phyloP scores from a whole-genome alignment of 2,797 vertebrate genomes.

The Microchirus variegatus region DNA sequence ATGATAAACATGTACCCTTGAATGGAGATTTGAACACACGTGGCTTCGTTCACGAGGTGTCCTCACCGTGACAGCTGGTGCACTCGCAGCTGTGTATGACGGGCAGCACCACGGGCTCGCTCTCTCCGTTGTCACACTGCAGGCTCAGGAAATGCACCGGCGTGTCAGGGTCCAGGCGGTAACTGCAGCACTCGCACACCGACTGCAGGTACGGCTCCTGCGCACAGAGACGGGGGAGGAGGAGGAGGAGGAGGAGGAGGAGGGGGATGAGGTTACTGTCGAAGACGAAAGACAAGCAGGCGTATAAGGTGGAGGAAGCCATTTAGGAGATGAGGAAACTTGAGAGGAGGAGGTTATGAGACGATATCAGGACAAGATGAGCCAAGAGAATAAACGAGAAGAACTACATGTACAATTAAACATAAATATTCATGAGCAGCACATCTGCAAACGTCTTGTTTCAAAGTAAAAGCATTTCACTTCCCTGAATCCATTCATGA shows the following conservation, averaged over 20 bases:
- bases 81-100: conserved; percentile 91
- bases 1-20: too few relatives aligned
- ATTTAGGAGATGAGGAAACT: conserved; percentile 16
- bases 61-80: conserved; percentile 89
- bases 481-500: too few relatives aligned
- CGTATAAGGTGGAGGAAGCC: background rate
- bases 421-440: too few relatives aligned
- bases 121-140: conserved; percentile 79
- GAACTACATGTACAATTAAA: background rate
- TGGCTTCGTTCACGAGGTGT: background rate
- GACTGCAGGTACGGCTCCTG: conserved; percentile 92
- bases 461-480: too few relatives aligned
- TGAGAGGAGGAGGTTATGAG: background rate
- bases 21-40: too few relatives aligned
- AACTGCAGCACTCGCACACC: conserved; percentile 90
- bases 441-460: too few relatives aligned
- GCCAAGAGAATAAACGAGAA: background rate
- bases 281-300: background rate
- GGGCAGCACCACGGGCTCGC: conserved; percentile 85
- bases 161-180: conserved; percentile 84
- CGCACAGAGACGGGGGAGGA: background rate
- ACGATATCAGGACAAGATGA: background rate
- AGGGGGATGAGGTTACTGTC: background rate
- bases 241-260: background rate
- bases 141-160: conserved; percentile 88